Percentiles rank a stretch among this genome's conserved stretches.
Conservation (phyloP, 2,113 vertebrate species). For the Pseudorectes ferrugineus region DNA sequence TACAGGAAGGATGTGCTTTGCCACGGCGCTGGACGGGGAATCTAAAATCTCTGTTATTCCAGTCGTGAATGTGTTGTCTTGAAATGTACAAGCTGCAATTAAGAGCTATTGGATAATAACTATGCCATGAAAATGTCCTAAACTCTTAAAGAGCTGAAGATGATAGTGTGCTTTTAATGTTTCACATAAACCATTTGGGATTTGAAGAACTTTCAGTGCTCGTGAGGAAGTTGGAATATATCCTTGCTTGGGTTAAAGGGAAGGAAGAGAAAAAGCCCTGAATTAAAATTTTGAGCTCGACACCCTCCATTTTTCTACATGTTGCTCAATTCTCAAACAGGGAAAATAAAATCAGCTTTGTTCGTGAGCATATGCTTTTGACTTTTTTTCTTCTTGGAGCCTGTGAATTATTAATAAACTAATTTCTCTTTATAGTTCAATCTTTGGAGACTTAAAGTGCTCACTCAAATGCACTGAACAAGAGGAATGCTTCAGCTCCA, state of each 20-base stretch:
- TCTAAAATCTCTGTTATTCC: conserved; percentile 39
- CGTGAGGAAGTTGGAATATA: conserved; percentile 61
- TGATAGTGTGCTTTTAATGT: conserved; percentile 73
- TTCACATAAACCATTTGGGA: conserved; percentile 72
- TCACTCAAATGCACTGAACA: conserved; percentile 73
- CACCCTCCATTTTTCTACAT: conserved; percentile 49
- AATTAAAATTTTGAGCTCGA: conserved; percentile 69
- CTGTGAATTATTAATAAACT: conserved; percentile 85
- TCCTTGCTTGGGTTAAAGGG: conserved; percentile 70
- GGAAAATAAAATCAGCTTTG: conserved; percentile 78
- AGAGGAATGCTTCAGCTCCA: conserved; percentile 70
- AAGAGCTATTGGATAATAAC: conserved; percentile 74
- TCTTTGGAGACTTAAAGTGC: conserved; percentile 81
- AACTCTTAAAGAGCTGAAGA: conserved; percentile 73
- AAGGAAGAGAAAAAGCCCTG: conserved; percentile 57
- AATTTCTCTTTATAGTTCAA: conserved; percentile 84
- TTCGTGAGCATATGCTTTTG: conserved; percentile 76
- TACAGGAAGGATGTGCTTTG: neutral
- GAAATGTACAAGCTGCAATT: conserved; percentile 69
- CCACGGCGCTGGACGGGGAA: neutral
- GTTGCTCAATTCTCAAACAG: conserved; percentile 65
- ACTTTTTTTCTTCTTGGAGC: conserved; percentile 74
- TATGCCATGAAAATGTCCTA: conserved; percentile 72
- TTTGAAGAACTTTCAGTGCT: conserved; percentile 73
- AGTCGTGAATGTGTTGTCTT: conserved; percentile 51